Evolutionary conservation across 2,888 invertebrate genomes (phyloP), one percentile per base, ranked within the genome.

Genomic region (Ellobium chinense): DNA sequence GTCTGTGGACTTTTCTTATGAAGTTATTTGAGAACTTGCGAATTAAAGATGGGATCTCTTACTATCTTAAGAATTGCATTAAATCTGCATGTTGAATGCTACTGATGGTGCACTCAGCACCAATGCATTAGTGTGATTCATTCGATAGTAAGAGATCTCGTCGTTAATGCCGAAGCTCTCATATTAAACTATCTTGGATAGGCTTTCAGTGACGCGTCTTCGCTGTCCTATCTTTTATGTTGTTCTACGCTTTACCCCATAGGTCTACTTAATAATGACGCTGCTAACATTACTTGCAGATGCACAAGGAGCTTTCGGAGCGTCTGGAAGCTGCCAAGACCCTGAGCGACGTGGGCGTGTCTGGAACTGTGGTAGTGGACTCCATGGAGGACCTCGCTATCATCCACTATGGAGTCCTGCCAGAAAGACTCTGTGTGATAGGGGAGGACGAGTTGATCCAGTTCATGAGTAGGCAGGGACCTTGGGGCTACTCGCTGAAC

Each of bases 311-410:
- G 5, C 37, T 66, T 9, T 3, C 34, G n/a, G 66, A 66, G 4
- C 66, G 66, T 2, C 18, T 66, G 31, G 66, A 66, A 9, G 21
- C 36, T 4, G 66, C 66, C 36, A 27, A 66, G 37, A 21, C 36
- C 12, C 9, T 66, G 37, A 21, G 36, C 14, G 66, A 66, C 34
- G 2, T 36, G 3, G 36, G 37, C 1, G 14, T 66, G 12, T 14
- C 66, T 7, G 66, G 66, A n/a, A 3, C 4, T 18, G 36, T 66
- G 37, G 21, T 24, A 14, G 66, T 66, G 36, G 66, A 66, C 66
- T 66, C 66, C 34, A 66, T 66, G 66, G 36, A 66, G 18, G 66
- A 66, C 36, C 66, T 36, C 36, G 66, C 66, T 2, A 21, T 27
- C 4, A 2, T 18, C 37, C 5, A 36, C 1, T 66, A 66, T 21